These are phyloP conservation scores for Cataglyphis cursor DNA, from an alignment of 2,888 invertebrate species.

Conservation along the genomic window DNA sequence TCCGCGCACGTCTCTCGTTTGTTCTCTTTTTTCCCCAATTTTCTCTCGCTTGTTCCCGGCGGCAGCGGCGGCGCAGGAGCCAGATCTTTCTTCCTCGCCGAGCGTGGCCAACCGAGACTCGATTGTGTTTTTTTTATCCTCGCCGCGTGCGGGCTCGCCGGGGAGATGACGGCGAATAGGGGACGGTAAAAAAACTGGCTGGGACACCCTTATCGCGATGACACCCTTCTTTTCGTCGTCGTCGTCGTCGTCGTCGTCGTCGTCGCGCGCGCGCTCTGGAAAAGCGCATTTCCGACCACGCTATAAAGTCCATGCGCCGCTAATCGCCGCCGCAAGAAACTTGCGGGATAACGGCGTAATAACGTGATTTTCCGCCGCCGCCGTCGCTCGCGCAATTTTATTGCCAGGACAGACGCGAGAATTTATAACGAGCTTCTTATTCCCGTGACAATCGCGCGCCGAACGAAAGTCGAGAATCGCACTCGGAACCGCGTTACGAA, in stretches of 20 bases:
- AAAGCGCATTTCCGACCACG: constrained; percentile 36
- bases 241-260: constrained; percentile 3
- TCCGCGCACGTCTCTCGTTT: constrained; percentile 16
- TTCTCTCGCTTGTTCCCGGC: constrained; percentile 44
- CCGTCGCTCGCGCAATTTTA: constrained; percentile 16
- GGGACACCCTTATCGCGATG: constrained; percentile 59
- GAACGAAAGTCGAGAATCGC: constrained; percentile 2
- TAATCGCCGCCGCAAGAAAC: constrained; percentile 34
- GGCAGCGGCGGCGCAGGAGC: constrained; percentile 26
- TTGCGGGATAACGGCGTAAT: constrained; percentile 30
- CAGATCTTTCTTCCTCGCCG: constrained; percentile 26
- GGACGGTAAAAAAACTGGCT: constrained; percentile 56
- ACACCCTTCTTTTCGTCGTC: constrained; percentile 19
- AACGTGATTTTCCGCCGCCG: constrained; percentile 16
- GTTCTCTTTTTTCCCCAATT: constrained; percentile 35
- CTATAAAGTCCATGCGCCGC: constrained; percentile 27
- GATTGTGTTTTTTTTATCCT: constrained; percentile 70
- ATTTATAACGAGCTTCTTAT: constrained; percentile 47
- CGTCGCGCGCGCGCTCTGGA: constrained; percentile 8
- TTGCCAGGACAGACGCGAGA: constrained; percentile 23
- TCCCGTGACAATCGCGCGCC: constrained; percentile 7
- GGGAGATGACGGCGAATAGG: background rate
- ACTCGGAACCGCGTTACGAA: background rate
- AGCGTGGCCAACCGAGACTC: constrained; percentile 53
- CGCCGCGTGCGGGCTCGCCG: background rate